These are phyloP conservation scores for Poeciliopsis retropinna DNA, from an alignment of 2,113 vertebrate species.

Conservation along the genomic window DNA sequence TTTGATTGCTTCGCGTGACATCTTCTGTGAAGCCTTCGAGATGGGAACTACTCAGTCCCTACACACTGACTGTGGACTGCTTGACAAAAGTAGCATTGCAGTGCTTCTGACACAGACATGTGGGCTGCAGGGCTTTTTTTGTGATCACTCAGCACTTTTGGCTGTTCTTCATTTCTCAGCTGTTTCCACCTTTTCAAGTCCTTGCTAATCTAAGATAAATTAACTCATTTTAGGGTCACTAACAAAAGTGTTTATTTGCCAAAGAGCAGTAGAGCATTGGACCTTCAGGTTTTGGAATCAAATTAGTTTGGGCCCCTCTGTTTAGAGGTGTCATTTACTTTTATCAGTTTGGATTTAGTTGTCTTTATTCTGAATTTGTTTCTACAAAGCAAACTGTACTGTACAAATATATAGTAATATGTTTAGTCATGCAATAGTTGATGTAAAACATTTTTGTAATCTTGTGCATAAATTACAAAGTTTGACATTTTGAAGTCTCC, in stretches of 20 bases:
- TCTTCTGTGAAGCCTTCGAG: constrained; percentile 41
- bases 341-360: constrained; percentile 25
- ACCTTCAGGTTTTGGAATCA: constrained; percentile 46
- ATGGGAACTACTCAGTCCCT: constrained; percentile 44
- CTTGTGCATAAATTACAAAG: no score
- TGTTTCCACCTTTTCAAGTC: constrained; percentile 52
- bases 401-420: background rate
- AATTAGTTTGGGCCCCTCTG: constrained; percentile 50
- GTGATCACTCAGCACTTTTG: constrained; percentile 69
- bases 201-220: constrained; percentile 65
- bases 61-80: constrained; percentile 29
- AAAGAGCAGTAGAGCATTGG: constrained; percentile 34
- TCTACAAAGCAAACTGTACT: background rate
- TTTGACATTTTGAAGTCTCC: no score
- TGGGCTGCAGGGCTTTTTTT: constrained; percentile 60
- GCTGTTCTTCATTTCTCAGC: constrained; percentile 63
- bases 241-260: constrained; percentile 56
- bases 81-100: constrained; percentile 64
- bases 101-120: constrained; percentile 58
- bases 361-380: constrained; percentile 26
- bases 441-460: background rate
- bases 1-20: constrained; percentile 51
- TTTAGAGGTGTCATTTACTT: constrained; percentile 48
- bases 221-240: constrained; percentile 29
- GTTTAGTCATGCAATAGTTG: background rate